Evolutionary conservation across 2,797 vertebrate genomes (phyloP), one percentile per base, ranked within the genome.

Genomic region (Parauchenoglanis ngamensis): DNA sequence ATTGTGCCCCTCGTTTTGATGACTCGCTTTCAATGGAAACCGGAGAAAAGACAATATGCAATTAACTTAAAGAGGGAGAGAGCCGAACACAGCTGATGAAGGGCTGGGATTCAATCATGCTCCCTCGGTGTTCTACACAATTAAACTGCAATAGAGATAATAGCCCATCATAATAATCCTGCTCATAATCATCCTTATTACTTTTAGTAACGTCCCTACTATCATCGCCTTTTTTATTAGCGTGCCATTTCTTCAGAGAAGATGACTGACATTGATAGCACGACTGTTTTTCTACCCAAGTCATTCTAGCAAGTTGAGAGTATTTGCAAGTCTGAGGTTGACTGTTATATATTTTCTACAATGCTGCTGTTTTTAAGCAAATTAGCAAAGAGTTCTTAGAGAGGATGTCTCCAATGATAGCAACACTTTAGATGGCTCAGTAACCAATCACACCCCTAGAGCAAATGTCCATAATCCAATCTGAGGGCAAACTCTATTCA

Each of bases 111-210:
- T 96, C 95, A 96, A 96, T 96, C 94, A 95, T 93, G 94, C 94
- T 95, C 94, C 94, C 95, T 95, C 94, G 92, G 94, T 89, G 94
- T 95, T 96, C 95, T 94, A 95, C 94, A 94, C 95, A 96, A 96
- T 96, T 96, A 96, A 96, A 96, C 93, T 91, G 95, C 94, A 95
- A 96, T 96, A 94, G 92, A 95, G 95, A 96, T 96, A 96, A 96
- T 95, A 94, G 94, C 94, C 94, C 94, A 94, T 94, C 93, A 94
- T 95, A 94, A 95, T 96, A 95, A 96, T 95, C 94, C 94, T 87
- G 91, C 94, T 94, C 94, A 94, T 95, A 96, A 96, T 95, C 95
- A 94, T 94, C 94, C 92, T 93, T 94, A 95, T 95, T 95, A 95
- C 94, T 95, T 95, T 95, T 95, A 95, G 95, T 95, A 95, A 94